Conservation (phyloP, 1,140 invertebrate genomes). For the Camponotus floridanus region DNA sequence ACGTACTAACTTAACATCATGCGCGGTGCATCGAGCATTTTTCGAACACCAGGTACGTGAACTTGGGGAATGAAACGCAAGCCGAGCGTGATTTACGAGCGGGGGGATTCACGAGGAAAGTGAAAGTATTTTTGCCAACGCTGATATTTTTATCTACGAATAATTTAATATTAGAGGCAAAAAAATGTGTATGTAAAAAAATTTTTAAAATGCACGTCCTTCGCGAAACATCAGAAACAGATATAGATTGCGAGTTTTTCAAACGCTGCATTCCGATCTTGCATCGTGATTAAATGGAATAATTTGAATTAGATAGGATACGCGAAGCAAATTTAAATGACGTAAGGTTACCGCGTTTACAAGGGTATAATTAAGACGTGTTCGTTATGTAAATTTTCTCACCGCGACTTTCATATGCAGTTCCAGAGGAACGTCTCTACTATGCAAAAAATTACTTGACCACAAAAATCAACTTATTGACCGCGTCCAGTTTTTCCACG, state of each 20-base stretch:
- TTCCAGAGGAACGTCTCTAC: no score
- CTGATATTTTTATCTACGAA: conserved; percentile 41
- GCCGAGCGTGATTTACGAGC: conserved; percentile 67
- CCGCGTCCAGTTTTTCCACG: conserved; percentile 11
- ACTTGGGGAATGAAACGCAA: conserved; percentile 57
- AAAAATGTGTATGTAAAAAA: conserved; percentile 10
- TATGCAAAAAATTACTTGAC: conserved; percentile 24
- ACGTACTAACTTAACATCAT: conserved; percentile 52
- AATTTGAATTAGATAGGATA: conserved; percentile 11
- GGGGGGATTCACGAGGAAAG: conserved; percentile 47
- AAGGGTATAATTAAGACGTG: conserved; percentile 23
- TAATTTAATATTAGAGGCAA: conserved; percentile 51
- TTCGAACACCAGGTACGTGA: conserved; percentile 66
- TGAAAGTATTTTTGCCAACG: conserved; percentile 62
- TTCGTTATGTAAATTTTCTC: conserved; percentile 17
- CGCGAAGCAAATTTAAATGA: conserved; percentile 27
- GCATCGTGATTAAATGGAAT: conserved; percentile 16
- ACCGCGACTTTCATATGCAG: conserved; percentile 28
- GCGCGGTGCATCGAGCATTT: conserved; percentile 57
- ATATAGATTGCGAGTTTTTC: background rate
- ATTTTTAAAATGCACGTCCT: conserved; percentile 1
- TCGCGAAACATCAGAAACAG: background rate
- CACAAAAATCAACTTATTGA: conserved; percentile 43
- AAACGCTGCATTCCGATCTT: background rate
- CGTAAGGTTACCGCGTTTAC: conserved; percentile 13